phyloP scores from a whole-genome alignment of 1,140 invertebrate genomes.

The Drosophila murphyi region DNA sequence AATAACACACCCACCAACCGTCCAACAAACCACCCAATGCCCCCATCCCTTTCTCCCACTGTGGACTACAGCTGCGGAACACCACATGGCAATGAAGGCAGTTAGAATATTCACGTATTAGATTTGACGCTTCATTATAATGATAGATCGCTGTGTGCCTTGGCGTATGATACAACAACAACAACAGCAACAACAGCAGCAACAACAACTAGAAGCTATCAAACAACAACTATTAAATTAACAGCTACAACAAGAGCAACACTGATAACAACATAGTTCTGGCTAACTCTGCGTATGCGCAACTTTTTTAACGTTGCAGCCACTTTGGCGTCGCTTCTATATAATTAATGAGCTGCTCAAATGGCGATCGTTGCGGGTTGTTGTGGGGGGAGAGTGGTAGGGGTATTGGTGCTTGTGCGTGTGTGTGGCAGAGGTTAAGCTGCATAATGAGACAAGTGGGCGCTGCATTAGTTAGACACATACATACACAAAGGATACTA shows the following conservation, averaged over 20 bases:
- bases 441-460: conserved; percentile 69
- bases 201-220: conserved; percentile 2
- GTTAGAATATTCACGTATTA: conserved; percentile 69
- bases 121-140: conserved; percentile 82
- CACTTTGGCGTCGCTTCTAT: conserved; percentile 65
- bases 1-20: conserved; percentile 3
- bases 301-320: conserved; percentile 69
- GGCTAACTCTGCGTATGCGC: conserved; percentile 68
- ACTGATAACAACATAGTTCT: conserved; percentile 37
- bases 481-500: conserved; percentile 42
- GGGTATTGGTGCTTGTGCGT: background rate
- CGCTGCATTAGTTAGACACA: conserved; percentile 18
- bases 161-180: conserved; percentile 52
- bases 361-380: background rate
- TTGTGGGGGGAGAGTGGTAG: too few relatives aligned
- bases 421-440: conserved; percentile 29
- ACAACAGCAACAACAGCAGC: conserved; percentile 19
- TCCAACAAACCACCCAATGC: background rate
- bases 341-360: conserved; percentile 77
- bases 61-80: conserved; percentile 22
- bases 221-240: background rate
- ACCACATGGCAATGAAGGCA: conserved; percentile 62
- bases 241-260: background rate
- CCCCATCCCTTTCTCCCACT: background rate
- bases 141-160: conserved; percentile 75